These are phyloP conservation scores for Xestia ashworthii DNA, from an alignment of 2,888 invertebrate genomes.

Conservation along the genomic window DNA sequence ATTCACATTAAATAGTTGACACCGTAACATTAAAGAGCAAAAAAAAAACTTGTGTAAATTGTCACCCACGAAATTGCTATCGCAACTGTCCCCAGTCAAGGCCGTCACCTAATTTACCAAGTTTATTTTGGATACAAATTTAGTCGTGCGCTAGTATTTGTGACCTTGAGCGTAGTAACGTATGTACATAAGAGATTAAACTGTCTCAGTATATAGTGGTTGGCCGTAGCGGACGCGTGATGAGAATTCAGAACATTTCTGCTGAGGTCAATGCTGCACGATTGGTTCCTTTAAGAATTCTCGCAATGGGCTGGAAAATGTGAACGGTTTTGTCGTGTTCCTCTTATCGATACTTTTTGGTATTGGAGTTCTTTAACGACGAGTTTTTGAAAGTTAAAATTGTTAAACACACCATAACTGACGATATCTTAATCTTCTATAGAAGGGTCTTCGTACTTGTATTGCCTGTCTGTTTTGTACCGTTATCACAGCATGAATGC, in stretches of 20 bases:
- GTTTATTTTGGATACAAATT: constrained; percentile 70
- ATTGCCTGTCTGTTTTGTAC: background rate
- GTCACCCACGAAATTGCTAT: constrained; percentile 34
- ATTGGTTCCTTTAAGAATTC: constrained; percentile 36
- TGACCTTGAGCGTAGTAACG: constrained; percentile 70
- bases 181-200: constrained; percentile 69
- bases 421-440: background rate
- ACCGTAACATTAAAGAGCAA: constrained; percentile 16
- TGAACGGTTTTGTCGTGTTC: constrained; percentile 20
- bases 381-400: background rate
- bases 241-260: constrained; percentile 65
- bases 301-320: constrained; percentile 45
- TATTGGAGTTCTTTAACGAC: background rate
- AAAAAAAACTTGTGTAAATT: constrained; percentile 11
- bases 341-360: background rate
- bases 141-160: constrained; percentile 71
- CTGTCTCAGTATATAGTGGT: constrained; percentile 70
- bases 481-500: background rate
- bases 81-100: constrained; percentile 42
- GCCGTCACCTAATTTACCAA: constrained; percentile 50
- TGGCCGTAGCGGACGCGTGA: constrained; percentile 65
- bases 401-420: background rate
- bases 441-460: background rate
- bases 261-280: constrained; percentile 62
- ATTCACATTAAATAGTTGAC: background rate